Evolutionary conservation across 1,140 invertebrate species (phyloP), one percentile per base, ranked within the genome.

Genomic region (Meloidogyne chitwoodi): DNA sequence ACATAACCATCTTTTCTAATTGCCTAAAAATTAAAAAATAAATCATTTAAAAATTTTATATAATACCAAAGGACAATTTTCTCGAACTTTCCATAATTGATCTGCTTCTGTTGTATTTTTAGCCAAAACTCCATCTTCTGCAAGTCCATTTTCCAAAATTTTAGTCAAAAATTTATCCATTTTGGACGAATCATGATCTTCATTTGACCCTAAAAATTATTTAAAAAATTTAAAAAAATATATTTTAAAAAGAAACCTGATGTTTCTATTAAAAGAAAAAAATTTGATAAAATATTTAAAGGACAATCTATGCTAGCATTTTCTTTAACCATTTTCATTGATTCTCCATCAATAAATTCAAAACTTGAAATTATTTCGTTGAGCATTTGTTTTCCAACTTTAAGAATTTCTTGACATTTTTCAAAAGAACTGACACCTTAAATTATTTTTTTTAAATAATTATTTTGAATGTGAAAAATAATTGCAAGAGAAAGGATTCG

Each of bases 151-250:
- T 2, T 90, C 89, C 90, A 96, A 91, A 27, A 92, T 89, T 56
- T 90, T 88, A 76, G 92, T 91, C 0, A 98, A 87, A 83, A 97
- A 95, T 1, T 87, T 85, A 76, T 90, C 91, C 12, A 98, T 87
- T 88, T 97, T 97, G 84, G 94, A 93, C 84, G 92, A 91, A 87
- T 96, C 94, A 86, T 96, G 94, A 0, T 83, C 82, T 56, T 89
- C 89, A 82, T 93, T 91, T 78, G 93, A 10, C 61, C 31, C 80
- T 56, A 75, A 64, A 72, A 44, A 71, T 16, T 38, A 0, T 10
- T 74, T 29, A 66, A 73, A 74, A 24, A 19, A 34, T 12, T 27
- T 31, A 26, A 10, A 69, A 65, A 48, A n/a, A n/a, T 24, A 41
- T 68, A 48, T 14, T 27, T 66, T n/a, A 6, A 19, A 66, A 61